Percentiles rank a stretch among this genome's conserved stretches.
phyloP scores from a whole-genome alignment of 2,888 invertebrate genomes.

The Spilosoma lubricipeda region DNA sequence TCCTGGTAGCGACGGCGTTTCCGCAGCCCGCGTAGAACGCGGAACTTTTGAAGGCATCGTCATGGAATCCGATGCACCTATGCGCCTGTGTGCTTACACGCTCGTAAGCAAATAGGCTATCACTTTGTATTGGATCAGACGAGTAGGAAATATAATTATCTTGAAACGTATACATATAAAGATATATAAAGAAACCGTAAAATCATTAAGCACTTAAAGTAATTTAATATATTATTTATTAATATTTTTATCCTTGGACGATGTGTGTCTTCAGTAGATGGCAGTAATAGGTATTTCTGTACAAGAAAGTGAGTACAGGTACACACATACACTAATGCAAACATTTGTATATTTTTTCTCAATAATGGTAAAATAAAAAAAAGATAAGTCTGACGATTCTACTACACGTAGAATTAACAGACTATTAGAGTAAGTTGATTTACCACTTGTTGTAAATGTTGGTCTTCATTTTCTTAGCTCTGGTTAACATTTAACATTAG shows the following conservation, averaged over 20 bases:
- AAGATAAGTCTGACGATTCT: too few relatives aligned
- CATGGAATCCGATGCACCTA: slow-evolving; percentile 79
- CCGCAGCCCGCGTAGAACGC: slow-evolving; percentile 70
- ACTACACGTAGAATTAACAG: too few relatives aligned
- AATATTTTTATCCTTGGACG: background rate
- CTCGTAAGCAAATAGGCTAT: slow-evolving; percentile 77
- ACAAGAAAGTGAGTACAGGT: too few relatives aligned
- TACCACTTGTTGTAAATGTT: too few relatives aligned
- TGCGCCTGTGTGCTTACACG: slow-evolving; percentile 71
- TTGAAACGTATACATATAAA: background rate
- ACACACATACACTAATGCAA: too few relatives aligned
- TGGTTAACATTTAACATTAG: too few relatives aligned
- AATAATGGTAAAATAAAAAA: too few relatives aligned
- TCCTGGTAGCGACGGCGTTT: slow-evolving; percentile 75
- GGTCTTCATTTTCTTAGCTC: too few relatives aligned
- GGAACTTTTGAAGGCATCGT: slow-evolving; percentile 78
- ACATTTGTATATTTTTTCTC: too few relatives aligned
- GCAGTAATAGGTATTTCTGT: too few relatives aligned
- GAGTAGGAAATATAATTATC: slow-evolving; percentile 17
- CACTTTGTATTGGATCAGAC: slow-evolving; percentile 53
- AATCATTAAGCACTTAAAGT: background rate
- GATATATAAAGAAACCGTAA: background rate
- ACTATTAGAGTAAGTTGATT: too few relatives aligned
- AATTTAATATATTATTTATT: background rate
- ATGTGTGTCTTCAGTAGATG: too few relatives aligned